These are phyloP conservation scores for Zalophus californianus DNA, from an alignment of 2,797 vertebrate species.

Conservation along the genomic window DNA sequence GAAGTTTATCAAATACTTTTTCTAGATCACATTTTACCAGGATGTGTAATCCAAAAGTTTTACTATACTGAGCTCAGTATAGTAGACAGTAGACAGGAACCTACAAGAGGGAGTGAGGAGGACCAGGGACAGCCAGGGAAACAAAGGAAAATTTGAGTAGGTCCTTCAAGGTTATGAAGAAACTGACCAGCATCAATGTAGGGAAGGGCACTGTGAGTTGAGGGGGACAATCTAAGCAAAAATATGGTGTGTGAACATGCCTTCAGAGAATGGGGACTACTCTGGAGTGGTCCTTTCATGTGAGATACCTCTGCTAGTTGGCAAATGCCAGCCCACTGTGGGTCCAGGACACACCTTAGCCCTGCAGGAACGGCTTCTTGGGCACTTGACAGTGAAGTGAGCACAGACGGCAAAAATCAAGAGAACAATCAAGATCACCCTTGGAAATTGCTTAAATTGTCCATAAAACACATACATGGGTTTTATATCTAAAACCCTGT, in stretches of 20 bases:
- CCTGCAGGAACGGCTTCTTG: not conserved
- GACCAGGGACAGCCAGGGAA: not conserved
- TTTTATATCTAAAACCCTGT: constrained; percentile 61
- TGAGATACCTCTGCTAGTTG: not conserved
- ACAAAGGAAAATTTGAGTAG: not conserved
- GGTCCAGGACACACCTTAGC: accelerated
- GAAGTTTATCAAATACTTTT: not conserved
- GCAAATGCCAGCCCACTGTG: not conserved
- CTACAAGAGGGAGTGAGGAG: not conserved
- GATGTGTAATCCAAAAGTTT: not conserved
- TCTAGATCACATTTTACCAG: not conserved
- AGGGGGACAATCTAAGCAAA: not conserved
- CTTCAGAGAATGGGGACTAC: not conserved
- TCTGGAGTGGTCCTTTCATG: not conserved
- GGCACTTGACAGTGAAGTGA: not conserved
- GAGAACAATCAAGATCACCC: constrained; percentile 59
- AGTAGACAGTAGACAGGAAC: not conserved
- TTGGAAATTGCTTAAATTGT: constrained; percentile 69
- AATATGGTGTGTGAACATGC: not conserved
- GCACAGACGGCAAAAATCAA: constrained; percentile 62
- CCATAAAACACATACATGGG: constrained; percentile 59
- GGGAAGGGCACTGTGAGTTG: not conserved
- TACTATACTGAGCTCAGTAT: not conserved
- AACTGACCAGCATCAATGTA: not conserved
- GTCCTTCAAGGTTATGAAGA: not conserved